Conservation (phyloP, 2,797 vertebrate genomes). For the Ceryle rudis region DNA sequence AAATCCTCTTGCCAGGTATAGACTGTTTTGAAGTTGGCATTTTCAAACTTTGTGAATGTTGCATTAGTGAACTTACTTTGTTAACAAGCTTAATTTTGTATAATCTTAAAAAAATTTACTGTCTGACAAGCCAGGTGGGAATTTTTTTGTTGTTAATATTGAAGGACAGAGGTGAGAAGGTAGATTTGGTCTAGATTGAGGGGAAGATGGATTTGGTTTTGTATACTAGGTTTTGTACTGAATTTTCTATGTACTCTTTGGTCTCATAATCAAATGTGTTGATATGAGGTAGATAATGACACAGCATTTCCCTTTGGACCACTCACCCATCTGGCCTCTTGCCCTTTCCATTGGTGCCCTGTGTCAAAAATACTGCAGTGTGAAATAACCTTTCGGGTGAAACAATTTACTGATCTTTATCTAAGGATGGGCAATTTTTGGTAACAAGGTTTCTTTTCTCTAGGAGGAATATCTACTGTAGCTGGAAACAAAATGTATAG, state of each 20-base stretch:
- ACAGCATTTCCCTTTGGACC: background rate
- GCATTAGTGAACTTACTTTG: background rate
- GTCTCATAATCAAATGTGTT: background rate
- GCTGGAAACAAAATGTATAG: background rate
- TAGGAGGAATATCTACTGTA: background rate
- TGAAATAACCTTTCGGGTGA: background rate
- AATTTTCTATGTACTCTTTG: background rate
- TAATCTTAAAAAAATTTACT: background rate
- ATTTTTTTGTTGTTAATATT: background rate
- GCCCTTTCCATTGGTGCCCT: background rate
- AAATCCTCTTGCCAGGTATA: background rate
- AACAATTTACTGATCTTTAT: background rate
- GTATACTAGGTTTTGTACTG: background rate
- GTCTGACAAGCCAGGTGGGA: background rate
- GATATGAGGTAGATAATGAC: background rate
- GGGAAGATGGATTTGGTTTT: background rate
- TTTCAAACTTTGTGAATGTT: background rate
- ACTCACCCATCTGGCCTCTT: background rate
- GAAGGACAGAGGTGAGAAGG: background rate
- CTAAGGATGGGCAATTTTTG: background rate
- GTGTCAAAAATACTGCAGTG: background rate
- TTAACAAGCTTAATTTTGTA: background rate
- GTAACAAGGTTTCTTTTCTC: background rate
- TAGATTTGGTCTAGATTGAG: background rate
- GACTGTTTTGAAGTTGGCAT: background rate